Evolutionary conservation across 2,113 vertebrate genomes (phyloP).

Genomic region (Tupaia tana): DNA sequence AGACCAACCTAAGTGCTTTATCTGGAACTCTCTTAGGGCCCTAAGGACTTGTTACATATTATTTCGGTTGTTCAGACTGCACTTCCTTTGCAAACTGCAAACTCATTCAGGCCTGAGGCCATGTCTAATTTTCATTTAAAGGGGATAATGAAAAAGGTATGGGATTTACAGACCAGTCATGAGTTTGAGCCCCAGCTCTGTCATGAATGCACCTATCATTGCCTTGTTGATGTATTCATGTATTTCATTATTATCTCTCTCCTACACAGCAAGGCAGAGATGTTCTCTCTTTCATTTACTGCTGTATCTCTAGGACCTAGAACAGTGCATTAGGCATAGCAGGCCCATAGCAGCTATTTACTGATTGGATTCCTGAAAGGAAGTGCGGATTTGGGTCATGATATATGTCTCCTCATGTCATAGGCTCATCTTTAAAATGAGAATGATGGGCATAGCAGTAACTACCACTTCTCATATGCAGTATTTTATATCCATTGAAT

Average conservation of each 20-base stretch:
- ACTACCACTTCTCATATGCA: not conserved
- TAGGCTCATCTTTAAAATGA: not conserved
- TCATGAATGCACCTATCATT: rapidly evolving
- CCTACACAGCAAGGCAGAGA: not conserved
- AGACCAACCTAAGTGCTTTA: not conserved
- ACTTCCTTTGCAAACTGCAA: not conserved
- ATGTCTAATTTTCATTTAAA: not conserved
- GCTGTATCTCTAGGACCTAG: not conserved
- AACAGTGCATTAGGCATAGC: not conserved
- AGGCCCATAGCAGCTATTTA: not conserved
- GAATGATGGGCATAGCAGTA: not conserved
- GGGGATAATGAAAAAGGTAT: not conserved
- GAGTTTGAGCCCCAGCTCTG: not conserved
- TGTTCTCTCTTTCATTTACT: not conserved
- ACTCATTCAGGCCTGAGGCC: not conserved
- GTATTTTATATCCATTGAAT: not conserved
- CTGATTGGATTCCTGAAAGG: not conserved
- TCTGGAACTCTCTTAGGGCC: not conserved
- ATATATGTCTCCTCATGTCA: not conserved
- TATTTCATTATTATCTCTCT: not conserved
- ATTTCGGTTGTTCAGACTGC: not conserved
- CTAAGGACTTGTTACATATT: not conserved
- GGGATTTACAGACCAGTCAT: not conserved
- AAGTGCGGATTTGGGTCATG: not conserved
- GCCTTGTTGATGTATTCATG: not conserved